Base-by-base conservation (phyloP, 2,113 vertebrate species). In the Grantiella picta region DNA sequence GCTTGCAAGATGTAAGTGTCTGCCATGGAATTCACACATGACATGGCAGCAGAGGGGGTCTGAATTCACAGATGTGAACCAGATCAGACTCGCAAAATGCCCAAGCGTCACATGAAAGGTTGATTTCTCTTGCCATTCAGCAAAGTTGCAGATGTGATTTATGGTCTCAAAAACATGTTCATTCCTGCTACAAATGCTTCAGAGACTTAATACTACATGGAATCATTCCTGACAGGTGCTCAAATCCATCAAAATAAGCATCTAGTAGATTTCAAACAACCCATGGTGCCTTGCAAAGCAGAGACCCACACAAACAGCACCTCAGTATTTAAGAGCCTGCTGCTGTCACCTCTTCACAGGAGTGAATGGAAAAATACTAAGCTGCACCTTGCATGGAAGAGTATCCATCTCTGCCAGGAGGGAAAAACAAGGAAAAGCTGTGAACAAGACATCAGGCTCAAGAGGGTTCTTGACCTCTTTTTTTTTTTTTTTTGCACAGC, bases 11-110 rank as follows among this genome's bases (percentile, higher is more conserved):
- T 94, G 80, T 47, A 82, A 69, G 87, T 60, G 75, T 86, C 94
- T 95, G 64, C 71, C 16, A 50, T 24, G 88, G 93, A 84, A 96
- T 95, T 95, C 69, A 82, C 66, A 90, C 60, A 60, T 70, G 86
- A 63, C 71, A 80, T 53, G 70, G 78, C 64, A 77, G 75, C 64
- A 87, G 78, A 89, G 35, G 24, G 36, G 70, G 10, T 77, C 59
- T 95, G 60, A 93, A 90, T 84, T 94, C 82, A 83, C 68, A 95
- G 77, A 88, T 71, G 76, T 60, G 92, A 93, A 66, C 71, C 5
- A 1, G 25, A 83, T 35, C 49, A 81, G 71, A 23, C 22, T 52
- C 8, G 3, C 35, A 83, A 73, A 85, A 92, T 83, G 56, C n/a
- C 71, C 31, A 14, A 52, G 56, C 7, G 0, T 70, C 52, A 78